Evolutionary conservation across 1,140 invertebrate species (phyloP).

Genomic region (Listronotus bonariensis): DNA sequence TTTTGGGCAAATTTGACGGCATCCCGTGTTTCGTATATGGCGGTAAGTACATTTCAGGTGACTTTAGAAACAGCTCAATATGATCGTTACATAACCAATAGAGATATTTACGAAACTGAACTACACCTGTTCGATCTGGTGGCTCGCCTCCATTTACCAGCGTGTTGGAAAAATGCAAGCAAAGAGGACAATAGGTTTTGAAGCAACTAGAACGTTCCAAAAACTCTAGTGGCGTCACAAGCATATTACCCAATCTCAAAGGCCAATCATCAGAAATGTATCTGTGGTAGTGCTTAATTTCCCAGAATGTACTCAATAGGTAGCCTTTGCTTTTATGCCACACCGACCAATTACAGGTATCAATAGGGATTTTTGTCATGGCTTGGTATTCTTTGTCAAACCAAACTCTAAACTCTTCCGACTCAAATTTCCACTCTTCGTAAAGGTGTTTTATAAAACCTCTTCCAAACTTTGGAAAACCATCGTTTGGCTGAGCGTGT

Average conservation of each 20-base stretch:
- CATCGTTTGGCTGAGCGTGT: constrained; percentile 41
- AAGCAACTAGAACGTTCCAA: constrained; percentile 57
- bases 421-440: constrained; percentile 53
- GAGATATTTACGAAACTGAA: constrained; percentile 59
- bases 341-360: constrained; percentile 58
- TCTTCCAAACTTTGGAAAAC: constrained; percentile 53
- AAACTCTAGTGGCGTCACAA: constrained; percentile 59
- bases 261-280: constrained; percentile 47
- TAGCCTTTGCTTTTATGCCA: constrained; percentile 54
- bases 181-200: constrained; percentile 62
- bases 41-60: constrained; percentile 55
- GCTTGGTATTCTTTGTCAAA: constrained; percentile 61
- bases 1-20: constrained; percentile 58
- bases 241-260: constrained; percentile 48
- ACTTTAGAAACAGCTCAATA: constrained; percentile 53
- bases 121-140: constrained; percentile 59
- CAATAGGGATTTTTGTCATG: constrained; percentile 50
- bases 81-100: constrained; percentile 65
- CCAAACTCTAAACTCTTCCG: constrained; percentile 55
- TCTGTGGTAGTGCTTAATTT: constrained; percentile 46
- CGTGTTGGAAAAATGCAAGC: constrained; percentile 55
- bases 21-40: constrained; percentile 50
- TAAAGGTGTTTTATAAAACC: constrained; percentile 57
- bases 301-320: constrained; percentile 47
- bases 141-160: constrained; percentile 55